Evolutionary conservation across 2,113 vertebrate genomes (phyloP).

Genomic region (Brienomyrus longianalis): DNA sequence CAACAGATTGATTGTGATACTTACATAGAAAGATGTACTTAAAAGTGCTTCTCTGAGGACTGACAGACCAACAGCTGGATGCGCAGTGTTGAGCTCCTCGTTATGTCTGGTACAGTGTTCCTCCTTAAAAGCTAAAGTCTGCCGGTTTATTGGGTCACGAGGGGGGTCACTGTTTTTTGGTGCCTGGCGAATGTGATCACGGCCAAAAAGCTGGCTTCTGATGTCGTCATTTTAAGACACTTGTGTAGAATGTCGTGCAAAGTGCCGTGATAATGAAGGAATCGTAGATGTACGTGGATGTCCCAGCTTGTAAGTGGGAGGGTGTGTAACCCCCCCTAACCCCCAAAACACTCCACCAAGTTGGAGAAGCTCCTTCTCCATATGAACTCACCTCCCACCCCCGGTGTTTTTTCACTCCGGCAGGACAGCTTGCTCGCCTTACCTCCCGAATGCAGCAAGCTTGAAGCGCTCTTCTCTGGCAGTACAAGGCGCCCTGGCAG

Average conservation of each 20-base stretch:
- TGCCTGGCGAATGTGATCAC: neutral
- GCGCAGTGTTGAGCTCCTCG: neutral
- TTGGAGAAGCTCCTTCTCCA: neutral
- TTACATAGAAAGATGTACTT: constrained; percentile 44
- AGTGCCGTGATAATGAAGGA: neutral
- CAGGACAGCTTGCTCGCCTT: neutral
- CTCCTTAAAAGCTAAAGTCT: constrained; percentile 19
- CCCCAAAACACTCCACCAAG: neutral
- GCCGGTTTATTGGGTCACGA: constrained; percentile 8
- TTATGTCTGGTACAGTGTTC: constrained; percentile 6
- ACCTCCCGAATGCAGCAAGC: neutral
- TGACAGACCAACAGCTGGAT: constrained; percentile 10
- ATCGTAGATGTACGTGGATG: neutral
- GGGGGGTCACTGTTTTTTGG: neutral
- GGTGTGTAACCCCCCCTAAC: neutral
- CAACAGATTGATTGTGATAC: constrained; percentile 39
- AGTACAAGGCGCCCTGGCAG: neutral
- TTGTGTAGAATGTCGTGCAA: neutral
- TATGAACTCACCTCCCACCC: neutral
- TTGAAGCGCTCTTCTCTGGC: neutral
- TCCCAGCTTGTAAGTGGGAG: neutral
- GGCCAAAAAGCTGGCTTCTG: neutral
- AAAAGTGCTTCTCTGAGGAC: constrained; percentile 21
- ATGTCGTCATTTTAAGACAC: neutral
- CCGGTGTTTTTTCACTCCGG: neutral